Percentiles rank a stretch among this genome's conserved stretches.
Conservation (phyloP, 2,113 vertebrate genomes). For the Colossoma macropomum region DNA sequence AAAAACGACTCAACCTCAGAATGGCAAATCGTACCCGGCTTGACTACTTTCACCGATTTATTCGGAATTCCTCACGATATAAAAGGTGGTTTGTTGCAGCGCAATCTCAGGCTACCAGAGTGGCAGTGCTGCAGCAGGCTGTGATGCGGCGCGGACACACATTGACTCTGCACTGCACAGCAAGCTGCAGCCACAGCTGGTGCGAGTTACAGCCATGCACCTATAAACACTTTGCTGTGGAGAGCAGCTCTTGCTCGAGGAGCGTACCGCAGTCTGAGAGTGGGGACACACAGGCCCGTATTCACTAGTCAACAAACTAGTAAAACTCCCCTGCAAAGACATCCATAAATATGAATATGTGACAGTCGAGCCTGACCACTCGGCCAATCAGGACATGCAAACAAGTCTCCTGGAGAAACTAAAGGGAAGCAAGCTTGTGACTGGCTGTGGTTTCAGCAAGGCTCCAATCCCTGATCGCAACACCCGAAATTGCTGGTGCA, state of each 20-base stretch:
- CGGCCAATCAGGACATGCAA: not conserved
- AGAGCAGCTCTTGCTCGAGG: conserved; percentile 60
- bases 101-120: not conserved
- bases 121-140: conserved; percentile 5
- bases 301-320: not conserved
- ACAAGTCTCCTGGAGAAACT: not conserved
- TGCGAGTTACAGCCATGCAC: conserved; percentile 76
- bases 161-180: conserved; percentile 56
- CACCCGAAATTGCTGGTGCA: not conserved
- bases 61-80: not conserved
- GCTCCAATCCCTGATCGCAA: not conserved
- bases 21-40: no score
- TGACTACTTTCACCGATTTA: no score
- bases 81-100: not conserved
- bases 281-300: not conserved
- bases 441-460: not conserved
- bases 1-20: no score
- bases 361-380: not conserved
- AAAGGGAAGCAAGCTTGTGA: not conserved
- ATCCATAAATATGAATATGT: no score
- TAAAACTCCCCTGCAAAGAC: not conserved
- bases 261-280: conserved; percentile 1
- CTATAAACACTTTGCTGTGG: conserved; percentile 75
- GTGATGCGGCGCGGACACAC: conserved; percentile 57
- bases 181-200: conserved; percentile 72